Base-by-base conservation (phyloP, 1,140 invertebrate species). In the Musca domestica region DNA sequence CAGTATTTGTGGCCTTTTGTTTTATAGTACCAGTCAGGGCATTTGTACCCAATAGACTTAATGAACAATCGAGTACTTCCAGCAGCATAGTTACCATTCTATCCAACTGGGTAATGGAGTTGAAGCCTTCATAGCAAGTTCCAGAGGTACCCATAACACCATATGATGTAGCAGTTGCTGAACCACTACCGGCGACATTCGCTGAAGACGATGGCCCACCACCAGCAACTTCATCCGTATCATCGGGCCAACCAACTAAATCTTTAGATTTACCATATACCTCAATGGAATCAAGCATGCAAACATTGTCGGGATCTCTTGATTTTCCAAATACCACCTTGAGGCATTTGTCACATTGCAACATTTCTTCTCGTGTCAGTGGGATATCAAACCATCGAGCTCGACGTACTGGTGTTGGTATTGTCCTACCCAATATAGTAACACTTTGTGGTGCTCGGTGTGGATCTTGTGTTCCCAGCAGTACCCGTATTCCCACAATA, bases 381-480 rank as follows among this genome's bases (percentile, higher is more conserved):
- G 96, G 95, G 68, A 98, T 89, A 81, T 98, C 96, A 80, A 94
- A 98, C 96, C 96, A 98, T 14, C 96, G 88, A 71, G 90, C 90
- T 56, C 94, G 86, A 0, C 88, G 89, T 4, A 94, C 84, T 14
- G 86, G 86, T 2, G 95, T 92, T 25, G 89, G 87, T 27, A 95
- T 88, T 46, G 87, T 90, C 70, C 96, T 87, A 3, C 94, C 95
- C 81, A 95, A 92, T 10, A 98, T 85, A 85, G 88, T 77, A 47
- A 82, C 74, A 19, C 68, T 78, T 7, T 90, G 85, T 0, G 96
- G 96, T 0, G 91, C 90, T 72, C 93, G 87, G 67, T 91, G 89
- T 4, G 91, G 83, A 74, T 96, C 95, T 83, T 98, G 95, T 69
- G 88, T 92, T 5, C 96, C 96, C 0, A 97, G 83, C 27, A 93